Base-by-base conservation (phyloP, 2,113 vertebrate genomes). In the Syngnathus floridae region DNA sequence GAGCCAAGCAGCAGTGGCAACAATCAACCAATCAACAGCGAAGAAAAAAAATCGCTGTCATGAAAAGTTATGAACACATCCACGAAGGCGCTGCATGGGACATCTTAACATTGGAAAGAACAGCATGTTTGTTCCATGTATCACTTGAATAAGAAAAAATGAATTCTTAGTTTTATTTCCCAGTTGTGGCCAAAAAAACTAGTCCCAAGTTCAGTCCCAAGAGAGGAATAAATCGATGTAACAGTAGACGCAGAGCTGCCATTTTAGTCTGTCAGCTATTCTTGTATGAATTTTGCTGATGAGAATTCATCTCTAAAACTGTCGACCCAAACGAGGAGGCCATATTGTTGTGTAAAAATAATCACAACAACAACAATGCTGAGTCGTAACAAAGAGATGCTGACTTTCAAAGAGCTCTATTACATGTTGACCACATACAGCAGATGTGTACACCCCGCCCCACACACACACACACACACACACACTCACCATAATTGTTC, bases 401-500 rank as follows among this genome's bases (percentile, higher is more conserved):
- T 82, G 80, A 88, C 80, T 76, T 83, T 86, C 82, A 88, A 82
- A 87, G 73, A 57, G 76, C 77, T 87, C 81, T 77, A 81, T 82
- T 84, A 79, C 79, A 78, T 78, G 70, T 68, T 58, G 41, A 69
- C 61, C 67, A 71, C 70, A 70, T 64, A 31, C 26, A 26, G 26
- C 26, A 62, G 26, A 64, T 7, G 58, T 22, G 55, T 52, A 59
- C 61, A 71, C 37, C 69, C 62, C 69, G 55, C n/a, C 62, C 31
- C 48, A 41, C 55, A 62, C 41, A 54, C 66, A 71, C 70, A 67
- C 69, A 66, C 69, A 78, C n/a, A n/a, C n/a, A n/a, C n/a, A n/a
- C n/a, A n/a, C n/a, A n/a, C n/a, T n/a, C 62, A 87, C 51, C 49
- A 73, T 75, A 73, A 83, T 75, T 77, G 73, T 71, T 65, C 62